These are phyloP conservation scores for Hemicrepidius hirtus DNA, from an alignment of 2,888 invertebrate species.

Conservation along the genomic window DNA sequence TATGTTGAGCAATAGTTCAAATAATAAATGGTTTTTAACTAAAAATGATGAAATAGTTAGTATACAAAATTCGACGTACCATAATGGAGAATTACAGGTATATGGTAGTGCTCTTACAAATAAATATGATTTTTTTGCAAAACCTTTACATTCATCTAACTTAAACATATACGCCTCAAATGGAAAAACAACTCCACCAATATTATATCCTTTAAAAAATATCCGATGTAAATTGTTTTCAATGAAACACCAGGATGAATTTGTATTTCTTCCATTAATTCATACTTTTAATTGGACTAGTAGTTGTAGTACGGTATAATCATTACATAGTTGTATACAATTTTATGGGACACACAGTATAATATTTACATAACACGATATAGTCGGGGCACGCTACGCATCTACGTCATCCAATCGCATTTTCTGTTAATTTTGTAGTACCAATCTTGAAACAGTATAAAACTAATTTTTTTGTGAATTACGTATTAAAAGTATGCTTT, in stretches of 20 bases:
- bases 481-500: too few species aligned
- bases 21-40: slow-evolving; percentile 53
- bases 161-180: slow-evolving; percentile 44
- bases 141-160: slow-evolving; percentile 47
- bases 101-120: slow-evolving; percentile 38
- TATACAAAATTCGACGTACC: slow-evolving; percentile 37
- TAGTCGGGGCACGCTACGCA: too few species aligned
- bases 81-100: slow-evolving; percentile 37
- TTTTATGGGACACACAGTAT: too few species aligned
- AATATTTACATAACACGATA: too few species aligned
- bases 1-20: slow-evolving; percentile 47
- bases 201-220: slow-evolving; percentile 32
- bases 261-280: slow-evolving; percentile 46
- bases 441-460: too few species aligned
- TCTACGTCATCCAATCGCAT: too few species aligned
- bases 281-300: too few species aligned
- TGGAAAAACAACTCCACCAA: slow-evolving; percentile 12
- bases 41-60: slow-evolving; percentile 42
- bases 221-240: slow-evolving; percentile 46
- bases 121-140: slow-evolving; percentile 47
- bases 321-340: too few species aligned
- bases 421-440: too few species aligned
- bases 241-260: slow-evolving; percentile 27
- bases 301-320: too few species aligned
- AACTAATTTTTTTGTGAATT: too few species aligned